Evolutionary conservation across 2,797 vertebrate species (phyloP).

Genomic region (Paedocypris micromegethes): DNA sequence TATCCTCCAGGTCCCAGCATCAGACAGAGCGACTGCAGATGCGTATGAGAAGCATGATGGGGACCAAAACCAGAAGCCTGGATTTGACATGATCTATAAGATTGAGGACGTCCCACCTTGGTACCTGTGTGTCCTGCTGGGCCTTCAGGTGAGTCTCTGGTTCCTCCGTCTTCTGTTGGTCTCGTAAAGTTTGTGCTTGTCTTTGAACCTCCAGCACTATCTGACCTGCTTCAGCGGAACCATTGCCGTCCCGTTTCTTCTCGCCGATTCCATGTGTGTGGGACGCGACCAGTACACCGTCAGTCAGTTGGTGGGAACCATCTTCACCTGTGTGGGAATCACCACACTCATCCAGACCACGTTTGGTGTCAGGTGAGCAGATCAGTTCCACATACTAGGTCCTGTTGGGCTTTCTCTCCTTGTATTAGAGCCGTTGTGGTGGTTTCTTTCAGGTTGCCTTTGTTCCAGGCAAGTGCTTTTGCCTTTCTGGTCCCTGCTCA

Average conservation of each 20-base stretch:
- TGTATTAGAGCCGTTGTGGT: background rate
- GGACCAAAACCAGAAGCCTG: constrained; percentile 3
- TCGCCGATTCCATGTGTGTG: constrained; percentile 90
- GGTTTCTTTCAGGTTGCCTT: constrained; percentile 73
- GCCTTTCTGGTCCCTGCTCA: constrained; percentile 91
- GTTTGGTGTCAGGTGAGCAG: constrained; percentile 80
- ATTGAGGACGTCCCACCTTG: constrained; percentile 91
- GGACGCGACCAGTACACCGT: constrained; percentile 85
- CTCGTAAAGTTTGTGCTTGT: background rate
- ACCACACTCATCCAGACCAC: constrained; percentile 95
- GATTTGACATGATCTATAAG: constrained; percentile 86
- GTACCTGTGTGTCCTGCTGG: constrained; percentile 89
- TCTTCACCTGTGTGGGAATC: constrained; percentile 91
- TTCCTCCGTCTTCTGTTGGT: background rate
- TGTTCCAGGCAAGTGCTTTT: constrained; percentile 92
- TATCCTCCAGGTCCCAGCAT: constrained; percentile 10
- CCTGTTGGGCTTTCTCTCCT: too few species aligned
- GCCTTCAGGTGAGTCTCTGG: constrained; percentile 79
- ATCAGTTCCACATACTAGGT: background rate
- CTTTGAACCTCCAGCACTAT: constrained; percentile 76
- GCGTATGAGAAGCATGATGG: constrained; percentile 5
- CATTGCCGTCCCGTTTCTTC: constrained; percentile 88
- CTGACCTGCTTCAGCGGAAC: constrained; percentile 96
- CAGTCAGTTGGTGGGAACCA: constrained; percentile 91
- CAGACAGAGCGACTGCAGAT: constrained; percentile 37